Evolutionary conservation across 1,140 invertebrate species (phyloP), one percentile per base, ranked within the genome.

Genomic region (Achroia grisella): DNA sequence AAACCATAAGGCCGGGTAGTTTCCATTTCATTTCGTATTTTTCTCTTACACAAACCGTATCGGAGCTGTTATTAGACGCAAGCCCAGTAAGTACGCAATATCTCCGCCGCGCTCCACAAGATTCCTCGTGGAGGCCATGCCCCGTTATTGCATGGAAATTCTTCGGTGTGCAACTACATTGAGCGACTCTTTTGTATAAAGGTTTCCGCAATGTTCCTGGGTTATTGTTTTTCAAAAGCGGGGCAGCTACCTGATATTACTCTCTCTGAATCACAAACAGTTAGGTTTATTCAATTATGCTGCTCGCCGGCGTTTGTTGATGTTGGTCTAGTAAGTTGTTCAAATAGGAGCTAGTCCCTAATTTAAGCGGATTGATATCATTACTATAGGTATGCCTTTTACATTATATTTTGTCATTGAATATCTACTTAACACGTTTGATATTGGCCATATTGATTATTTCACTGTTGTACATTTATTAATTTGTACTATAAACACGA

Each of bases 191-290:
- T 77, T 76, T 73, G 71, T 76, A 73, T 80, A 79, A 78, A 75
- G 75, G 71, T 72, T 74, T 62, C 66, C 60, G 60, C 66, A 67
- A 70, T 79, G 69, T 69, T 76, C 67, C 55, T 50, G 46, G 63
- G 62, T 81, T 84, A 84, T 84, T 84, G 75, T 84, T 84, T 83
- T 77, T 78, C 77, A 71, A 81, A 79, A 74, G 70, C 70, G 68
- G 47, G 45, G 43, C 54, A 62, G 64, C 64, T 56, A 66, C 60
- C 62, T 76, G 64, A 67, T 81, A 81, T 81, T 79, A 69, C 69
- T 64, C 74, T 66, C 49, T 45, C 55, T 59, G 61, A 71, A 71
- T 77, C 66, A 65, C 54, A 73, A 80, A 65, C 61, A 67, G 62
- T 55, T 56, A 62, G 60, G 51, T 59, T 72, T 71, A 77, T 79